These are phyloP conservation scores for Elaphurus davidianus DNA, from an alignment of 2,113 vertebrate species.

Conservation along the genomic window DNA sequence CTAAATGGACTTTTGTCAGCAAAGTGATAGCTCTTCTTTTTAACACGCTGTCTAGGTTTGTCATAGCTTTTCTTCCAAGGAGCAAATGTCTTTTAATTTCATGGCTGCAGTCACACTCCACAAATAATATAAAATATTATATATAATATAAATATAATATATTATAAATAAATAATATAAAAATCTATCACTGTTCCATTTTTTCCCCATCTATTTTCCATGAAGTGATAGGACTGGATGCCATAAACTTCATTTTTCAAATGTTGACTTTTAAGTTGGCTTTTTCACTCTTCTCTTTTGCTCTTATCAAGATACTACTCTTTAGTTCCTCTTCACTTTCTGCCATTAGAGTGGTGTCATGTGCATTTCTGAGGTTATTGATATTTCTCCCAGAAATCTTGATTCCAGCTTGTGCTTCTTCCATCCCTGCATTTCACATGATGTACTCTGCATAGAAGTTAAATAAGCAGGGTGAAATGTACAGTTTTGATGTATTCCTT, in stretches of 20 bases:
- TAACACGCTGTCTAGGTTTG: background rate
- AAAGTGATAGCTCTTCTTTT: background rate
- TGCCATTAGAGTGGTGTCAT: background rate
- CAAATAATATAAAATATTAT: background rate
- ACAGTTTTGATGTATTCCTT: background rate
- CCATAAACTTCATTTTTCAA: background rate
- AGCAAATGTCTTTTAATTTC: background rate
- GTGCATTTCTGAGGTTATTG: background rate
- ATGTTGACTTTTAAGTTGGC: background rate
- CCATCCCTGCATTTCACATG: background rate
- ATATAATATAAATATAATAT: too few species aligned
- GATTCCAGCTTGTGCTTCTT: background rate
- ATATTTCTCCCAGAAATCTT: background rate
- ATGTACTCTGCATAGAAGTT: background rate
- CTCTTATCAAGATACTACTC: background rate
- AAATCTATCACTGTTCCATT: background rate
- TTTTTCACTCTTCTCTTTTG: background rate
- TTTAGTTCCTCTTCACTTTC: background rate
- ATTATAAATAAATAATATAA: background rate
- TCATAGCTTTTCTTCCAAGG: background rate
- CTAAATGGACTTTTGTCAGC: background rate
- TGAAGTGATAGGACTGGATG: background rate
- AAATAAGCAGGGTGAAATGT: background rate
- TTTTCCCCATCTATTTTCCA: background rate
- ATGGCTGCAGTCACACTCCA: background rate